Conservation (phyloP, 2,113 vertebrate genomes). For the Protomyctophum bolini region DNA sequence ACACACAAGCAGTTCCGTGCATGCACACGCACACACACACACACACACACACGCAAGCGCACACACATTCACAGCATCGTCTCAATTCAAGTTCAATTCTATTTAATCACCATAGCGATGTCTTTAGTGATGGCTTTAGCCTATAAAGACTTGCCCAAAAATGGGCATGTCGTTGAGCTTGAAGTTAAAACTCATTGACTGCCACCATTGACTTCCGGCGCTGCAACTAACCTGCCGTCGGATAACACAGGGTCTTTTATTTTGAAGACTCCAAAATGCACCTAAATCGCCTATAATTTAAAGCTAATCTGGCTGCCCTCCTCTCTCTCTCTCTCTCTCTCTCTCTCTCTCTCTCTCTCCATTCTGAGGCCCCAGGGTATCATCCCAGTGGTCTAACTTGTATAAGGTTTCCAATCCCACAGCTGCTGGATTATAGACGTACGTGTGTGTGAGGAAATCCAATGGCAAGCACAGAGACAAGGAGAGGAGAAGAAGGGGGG, state of each 20-base stretch:
- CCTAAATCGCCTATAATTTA: too few relatives aligned
- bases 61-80: too few relatives aligned
- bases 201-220: too few relatives aligned
- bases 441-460: constrained; percentile 82
- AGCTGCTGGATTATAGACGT: constrained; percentile 83
- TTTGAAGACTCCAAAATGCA: too few relatives aligned
- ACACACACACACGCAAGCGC: constrained; percentile 23
- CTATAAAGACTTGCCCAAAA: too few relatives aligned
- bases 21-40: not conserved
- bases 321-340: constrained; percentile 51
- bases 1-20: constrained; percentile 7
- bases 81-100: constrained; percentile 30
- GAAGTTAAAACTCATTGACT: too few relatives aligned
- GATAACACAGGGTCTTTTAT: too few relatives aligned
- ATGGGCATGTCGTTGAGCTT: too few relatives aligned
- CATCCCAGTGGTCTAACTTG: constrained; percentile 85
- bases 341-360: constrained; percentile 72
- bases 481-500: constrained; percentile 56
- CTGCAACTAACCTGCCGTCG: too few relatives aligned
- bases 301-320: constrained; percentile 33
- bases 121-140: too few relatives aligned
- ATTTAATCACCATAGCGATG: too few relatives aligned
- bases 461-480: constrained; percentile 84
- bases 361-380: constrained; percentile 84
- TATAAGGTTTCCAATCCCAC: constrained; percentile 93